Percentiles rank a stretch among this genome's conserved stretches.
Evolutionary conservation across 1,140 invertebrate species (phyloP).

Genomic region (Saxidomus purpurata): DNA sequence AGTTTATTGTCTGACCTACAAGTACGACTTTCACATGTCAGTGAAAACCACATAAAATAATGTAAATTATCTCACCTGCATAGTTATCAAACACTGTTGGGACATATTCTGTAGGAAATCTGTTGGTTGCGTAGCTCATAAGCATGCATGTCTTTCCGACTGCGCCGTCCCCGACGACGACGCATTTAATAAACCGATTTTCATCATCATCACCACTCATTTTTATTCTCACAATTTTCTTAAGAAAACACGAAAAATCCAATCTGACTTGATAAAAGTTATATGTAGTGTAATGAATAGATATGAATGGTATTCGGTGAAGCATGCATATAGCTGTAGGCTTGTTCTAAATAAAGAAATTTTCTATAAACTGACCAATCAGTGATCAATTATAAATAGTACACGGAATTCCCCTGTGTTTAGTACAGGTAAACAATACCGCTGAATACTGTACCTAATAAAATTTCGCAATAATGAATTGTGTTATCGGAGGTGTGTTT

Average conservation of each 20-base stretch:
- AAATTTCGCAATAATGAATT: too few relatives aligned
- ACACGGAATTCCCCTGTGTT: not conserved
- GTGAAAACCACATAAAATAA: not conserved
- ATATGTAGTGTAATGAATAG: not conserved
- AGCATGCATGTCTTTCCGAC: constrained; percentile 82
- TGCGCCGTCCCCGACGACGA: constrained; percentile 81
- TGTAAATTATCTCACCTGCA: constrained; percentile 68
- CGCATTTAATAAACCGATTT: constrained; percentile 78
- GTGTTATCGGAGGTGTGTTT: too few relatives aligned
- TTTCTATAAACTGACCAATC: not conserved
- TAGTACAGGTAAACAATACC: too few relatives aligned
- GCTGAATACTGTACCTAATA: too few relatives aligned
- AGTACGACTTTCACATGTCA: too few relatives aligned
- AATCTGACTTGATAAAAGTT: constrained; percentile 36
- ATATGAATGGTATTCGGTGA: constrained; percentile 53
- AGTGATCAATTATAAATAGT: not conserved
- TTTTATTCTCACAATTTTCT: not conserved
- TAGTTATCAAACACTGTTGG: constrained; percentile 83
- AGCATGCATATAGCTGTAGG: constrained; percentile 59
- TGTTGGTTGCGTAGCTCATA: constrained; percentile 83
- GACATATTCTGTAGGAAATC: constrained; percentile 81
- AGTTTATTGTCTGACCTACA: too few relatives aligned
- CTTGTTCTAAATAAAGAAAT: constrained; percentile 28
- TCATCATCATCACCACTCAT: constrained; percentile 59
- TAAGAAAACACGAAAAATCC: not conserved